Evolutionary conservation across 2,888 invertebrate genomes (phyloP), one percentile per base, ranked within the genome.

Genomic region (Volucella bombylans): DNA sequence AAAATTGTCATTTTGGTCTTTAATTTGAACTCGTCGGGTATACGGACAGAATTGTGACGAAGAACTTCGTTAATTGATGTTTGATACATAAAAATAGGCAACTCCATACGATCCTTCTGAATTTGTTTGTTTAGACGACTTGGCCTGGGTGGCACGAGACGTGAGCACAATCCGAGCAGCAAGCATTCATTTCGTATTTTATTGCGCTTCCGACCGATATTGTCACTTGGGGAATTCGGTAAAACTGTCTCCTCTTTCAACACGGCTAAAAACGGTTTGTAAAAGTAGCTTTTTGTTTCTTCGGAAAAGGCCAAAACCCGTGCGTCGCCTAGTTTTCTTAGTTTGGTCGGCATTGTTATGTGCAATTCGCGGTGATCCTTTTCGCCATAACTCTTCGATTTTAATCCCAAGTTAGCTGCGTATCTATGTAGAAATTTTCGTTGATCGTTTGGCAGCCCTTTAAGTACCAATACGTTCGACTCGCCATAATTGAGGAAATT

Each of bases 71-170:
- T 62, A 2, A 91, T 87, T 4, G 86, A 74, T 0, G 74, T 65
- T 8, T 89, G 89, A n/a, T 89, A 87, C 0, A 72, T 54, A 38
- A 61, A 88, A 18, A 91, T 90, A 0, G 91, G 90, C 72, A 91
- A 74, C 0, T 87, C 86, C 23, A 71, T 77, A 23, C 89, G 88
- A 9, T 89, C 89, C 1, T 81, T 86, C 23, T 55, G 72, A 15
- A 90, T 55, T 4, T 72, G 57, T 2, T 68, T 41, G 50, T 74
- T 87, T 0, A 87, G 81, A 4, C 50, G 12, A 2, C 61, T 65
- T 1, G 88, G 59, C 11, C 54, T 69, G 0, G 89, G 88, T 0
- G 91, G 91, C 8, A 91, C 86, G 71, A 88, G 67, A 3, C 88
- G 87, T 0, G 87, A 87, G 4, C 87, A 87, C 39, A 88, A 52